phyloP scores from a whole-genome alignment of 2,888 invertebrate species.

The Noctua pronuba region DNA sequence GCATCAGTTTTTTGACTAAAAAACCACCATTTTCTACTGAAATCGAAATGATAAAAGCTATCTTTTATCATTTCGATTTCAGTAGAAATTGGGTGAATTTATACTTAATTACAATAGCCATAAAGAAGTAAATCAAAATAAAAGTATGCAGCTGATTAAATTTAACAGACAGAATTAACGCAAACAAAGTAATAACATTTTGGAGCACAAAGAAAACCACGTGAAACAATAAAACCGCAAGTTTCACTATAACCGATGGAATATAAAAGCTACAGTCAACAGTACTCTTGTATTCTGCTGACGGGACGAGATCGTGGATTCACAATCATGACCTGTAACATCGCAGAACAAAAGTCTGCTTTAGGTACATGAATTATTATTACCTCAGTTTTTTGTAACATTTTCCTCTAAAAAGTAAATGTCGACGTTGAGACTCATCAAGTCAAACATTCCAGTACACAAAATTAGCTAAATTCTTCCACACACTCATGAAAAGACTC shows the following conservation, averaged over 20 bases:
- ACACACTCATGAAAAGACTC: slow-evolving; percentile 17
- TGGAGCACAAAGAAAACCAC: slow-evolving; percentile 15
- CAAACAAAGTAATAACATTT: slow-evolving; percentile 14
- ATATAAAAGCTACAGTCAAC: slow-evolving; percentile 18
- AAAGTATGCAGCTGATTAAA: not conserved
- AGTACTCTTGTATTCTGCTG: slow-evolving; percentile 25
- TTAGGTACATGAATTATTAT: not conserved
- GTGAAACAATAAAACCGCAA: slow-evolving; percentile 7
- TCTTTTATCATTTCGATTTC: not conserved
- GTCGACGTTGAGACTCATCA: not conserved
- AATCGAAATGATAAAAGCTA: too few species aligned
- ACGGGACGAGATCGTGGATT: slow-evolving; percentile 14
- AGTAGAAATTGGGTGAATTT: not conserved
- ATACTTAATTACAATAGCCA: not conserved
- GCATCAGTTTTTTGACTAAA: too few species aligned
- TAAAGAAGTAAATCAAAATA: not conserved
- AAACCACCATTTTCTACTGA: too few species aligned
- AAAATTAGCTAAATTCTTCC: slow-evolving; percentile 19
- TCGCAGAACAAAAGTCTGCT: slow-evolving; percentile 8
- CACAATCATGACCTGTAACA: slow-evolving; percentile 42
- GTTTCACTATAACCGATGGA: slow-evolving; percentile 17
- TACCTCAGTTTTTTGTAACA: not conserved
- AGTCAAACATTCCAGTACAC: slow-evolving; percentile 3
- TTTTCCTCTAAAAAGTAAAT: not conserved
- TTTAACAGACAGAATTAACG: not conserved